Base-by-base conservation (phyloP, 2,888 invertebrate species). In the Crossocerus cetratus region DNA sequence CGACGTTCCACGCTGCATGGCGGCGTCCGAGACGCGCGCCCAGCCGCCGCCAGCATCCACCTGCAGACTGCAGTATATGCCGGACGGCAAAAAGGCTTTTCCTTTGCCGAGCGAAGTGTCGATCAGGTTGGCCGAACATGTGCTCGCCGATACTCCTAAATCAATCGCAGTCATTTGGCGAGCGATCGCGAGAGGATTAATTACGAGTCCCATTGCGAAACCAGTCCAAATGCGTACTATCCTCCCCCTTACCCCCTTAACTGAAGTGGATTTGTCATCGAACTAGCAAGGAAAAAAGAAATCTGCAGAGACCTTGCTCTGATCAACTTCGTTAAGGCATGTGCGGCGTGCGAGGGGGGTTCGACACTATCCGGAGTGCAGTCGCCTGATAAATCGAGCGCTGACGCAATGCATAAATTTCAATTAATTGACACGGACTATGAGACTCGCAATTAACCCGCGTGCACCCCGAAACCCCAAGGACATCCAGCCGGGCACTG, bases 181-280 rank as follows among this genome's bases (percentile, higher is more conserved):
- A 45, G 22, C 18, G 56, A 43, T 49, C 14, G n/a, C 21, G 57
- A 54, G 22, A 42, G 54, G 65, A 79, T 74, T 74, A 74, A 80
- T 79, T 77, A 74, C 69, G 67, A 58, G 43, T 14, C 22, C 22
- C 45, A 14, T 49, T 49, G 58, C 32, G 49, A 64, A 77, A 80
- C 77, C 72, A 80, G 72, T 75, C 75, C 21, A 70, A 69, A 74
- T 57, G 63, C 66, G 62, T 59, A 54, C 65, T 77, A 59, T 22
- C 80, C 11, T 1, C 11, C 32, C 0, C 32, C 11, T 11, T 8
- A 1, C 1, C 8, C 8, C 32, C 32, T 74, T 74, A 77, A 74
- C 72, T 44, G 65, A 69, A 58, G 69, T 69, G 73, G 80, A 77
- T 80, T 75, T 75, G 77, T 80, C 73, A 71, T 72, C 53, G 61